These are phyloP conservation scores for Melieria omissa DNA, from an alignment of 2,888 invertebrate species.

Conservation along the genomic window DNA sequence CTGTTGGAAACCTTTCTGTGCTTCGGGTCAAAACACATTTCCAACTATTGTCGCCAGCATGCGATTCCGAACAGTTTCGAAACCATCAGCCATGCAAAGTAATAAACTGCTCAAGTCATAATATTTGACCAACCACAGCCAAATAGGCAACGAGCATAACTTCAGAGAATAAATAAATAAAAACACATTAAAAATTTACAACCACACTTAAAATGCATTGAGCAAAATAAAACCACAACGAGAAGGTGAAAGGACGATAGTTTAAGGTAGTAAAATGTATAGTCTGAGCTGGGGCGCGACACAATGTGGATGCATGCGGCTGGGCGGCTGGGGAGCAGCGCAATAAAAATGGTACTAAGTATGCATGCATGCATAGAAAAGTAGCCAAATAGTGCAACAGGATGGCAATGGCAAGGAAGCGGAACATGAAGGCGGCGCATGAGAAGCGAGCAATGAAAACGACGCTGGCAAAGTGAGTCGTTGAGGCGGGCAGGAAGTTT, in stretches of 20 bases:
- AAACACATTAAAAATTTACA: constrained; percentile 25
- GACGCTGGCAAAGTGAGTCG: too few species aligned
- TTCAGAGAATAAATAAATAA: constrained; percentile 11
- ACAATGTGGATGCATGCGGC: too few species aligned
- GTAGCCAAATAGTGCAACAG: constrained; percentile 1
- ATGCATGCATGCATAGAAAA: constrained; percentile 2
- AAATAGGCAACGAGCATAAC: not conserved
- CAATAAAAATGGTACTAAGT: constrained; percentile 11
- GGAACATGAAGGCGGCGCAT: too few species aligned
- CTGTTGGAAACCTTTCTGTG: too few species aligned
- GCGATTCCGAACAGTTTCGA: too few species aligned
- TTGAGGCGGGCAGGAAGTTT: too few species aligned
- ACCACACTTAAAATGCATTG: constrained; percentile 20
- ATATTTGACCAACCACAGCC: too few species aligned
- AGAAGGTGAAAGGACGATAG: not conserved
- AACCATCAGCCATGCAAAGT: too few species aligned
- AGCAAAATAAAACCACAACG: not conserved
- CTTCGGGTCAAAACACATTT: too few species aligned
- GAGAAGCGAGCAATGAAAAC: too few species aligned
- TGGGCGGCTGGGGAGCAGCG: not conserved
- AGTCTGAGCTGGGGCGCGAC: not conserved
- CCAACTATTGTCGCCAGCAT: too few species aligned
- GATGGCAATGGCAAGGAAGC: not conserved
- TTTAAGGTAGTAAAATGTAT: not conserved
- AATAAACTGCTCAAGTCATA: too few species aligned